These are phyloP conservation scores for Elephas maximus DNA, from an alignment of 2,113 vertebrate genomes.

Conservation along the genomic window DNA sequence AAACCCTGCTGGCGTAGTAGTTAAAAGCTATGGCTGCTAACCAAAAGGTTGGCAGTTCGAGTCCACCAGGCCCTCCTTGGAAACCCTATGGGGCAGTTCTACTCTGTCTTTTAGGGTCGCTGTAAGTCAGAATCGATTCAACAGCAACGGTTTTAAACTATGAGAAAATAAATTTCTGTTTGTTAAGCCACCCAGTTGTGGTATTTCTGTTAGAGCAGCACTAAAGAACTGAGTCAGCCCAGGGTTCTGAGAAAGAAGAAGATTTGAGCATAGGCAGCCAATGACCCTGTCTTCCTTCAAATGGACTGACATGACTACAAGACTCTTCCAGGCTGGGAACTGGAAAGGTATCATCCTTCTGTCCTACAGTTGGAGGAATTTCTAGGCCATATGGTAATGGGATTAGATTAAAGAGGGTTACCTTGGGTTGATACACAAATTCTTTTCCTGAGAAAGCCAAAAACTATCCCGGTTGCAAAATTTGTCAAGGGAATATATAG, in stretches of 20 bases:
- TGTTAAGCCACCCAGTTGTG: background rate
- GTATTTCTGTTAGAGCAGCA: too few species aligned
- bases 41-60: too few species aligned
- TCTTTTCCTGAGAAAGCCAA: background rate
- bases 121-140: too few species aligned
- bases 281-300: background rate
- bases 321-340: background rate
- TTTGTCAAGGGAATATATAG: conserved; percentile 24
- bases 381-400: background rate
- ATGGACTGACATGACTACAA: background rate
- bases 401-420: background rate
- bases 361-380: background rate
- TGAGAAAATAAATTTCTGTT: background rate
- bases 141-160: background rate
- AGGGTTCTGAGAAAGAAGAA: background rate
- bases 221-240: background rate
- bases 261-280: background rate
- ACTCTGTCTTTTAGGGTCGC: too few species aligned
- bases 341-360: background rate
- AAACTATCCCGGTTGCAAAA: conserved; percentile 29
- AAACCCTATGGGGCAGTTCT: too few species aligned
- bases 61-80: too few species aligned
- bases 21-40: too few species aligned
- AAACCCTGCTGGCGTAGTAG: too few species aligned
- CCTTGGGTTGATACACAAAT: background rate